phyloP scores from a whole-genome alignment of 2,888 invertebrate species.

The Sarcophaga rosellei region DNA sequence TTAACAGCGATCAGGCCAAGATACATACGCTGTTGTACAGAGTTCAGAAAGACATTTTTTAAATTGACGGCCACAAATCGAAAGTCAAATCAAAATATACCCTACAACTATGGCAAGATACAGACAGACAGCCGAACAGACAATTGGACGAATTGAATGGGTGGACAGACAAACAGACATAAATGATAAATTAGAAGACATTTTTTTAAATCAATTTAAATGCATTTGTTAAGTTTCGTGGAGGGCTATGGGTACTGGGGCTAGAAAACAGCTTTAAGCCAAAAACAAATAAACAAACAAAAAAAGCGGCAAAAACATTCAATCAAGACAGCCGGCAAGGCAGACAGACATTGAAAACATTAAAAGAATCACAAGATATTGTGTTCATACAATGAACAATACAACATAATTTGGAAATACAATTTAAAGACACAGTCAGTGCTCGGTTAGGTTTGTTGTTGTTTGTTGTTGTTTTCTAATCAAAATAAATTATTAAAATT shows the following conservation, averaged over 20 bases:
- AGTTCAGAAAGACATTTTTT: conserved; percentile 55
- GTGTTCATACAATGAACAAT: conserved; percentile 43
- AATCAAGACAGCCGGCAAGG: not conserved
- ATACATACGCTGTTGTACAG: conserved; percentile 13
- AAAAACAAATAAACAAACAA: not conserved
- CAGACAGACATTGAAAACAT: conserved; percentile 7
- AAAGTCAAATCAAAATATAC: conserved; percentile 61
- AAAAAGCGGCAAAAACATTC: conserved; percentile 9
- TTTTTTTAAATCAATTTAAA: conserved; percentile 63
- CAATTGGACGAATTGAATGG: not conserved
- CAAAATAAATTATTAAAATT: conserved; percentile 45
- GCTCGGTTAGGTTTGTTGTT: not conserved
- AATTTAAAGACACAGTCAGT: conserved; percentile 44
- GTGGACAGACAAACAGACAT: not conserved
- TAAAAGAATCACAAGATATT: conserved; percentile 19
- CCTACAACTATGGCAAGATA: conserved; percentile 37
- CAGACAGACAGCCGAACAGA: not conserved
- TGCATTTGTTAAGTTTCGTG: conserved; percentile 45
- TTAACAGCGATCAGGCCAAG: conserved; percentile 2
- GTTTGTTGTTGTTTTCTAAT: conserved; percentile 19
- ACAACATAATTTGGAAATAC: conserved; percentile 63
- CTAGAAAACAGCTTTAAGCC: conserved; percentile 23
- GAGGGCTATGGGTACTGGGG: conserved; percentile 7
- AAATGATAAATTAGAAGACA: conserved; percentile 66
- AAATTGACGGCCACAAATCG: conserved; percentile 62